Evolutionary conservation across 2,888 invertebrate species (phyloP), one percentile per base, ranked within the genome.

Genomic region (Oscheius sp.): DNA sequence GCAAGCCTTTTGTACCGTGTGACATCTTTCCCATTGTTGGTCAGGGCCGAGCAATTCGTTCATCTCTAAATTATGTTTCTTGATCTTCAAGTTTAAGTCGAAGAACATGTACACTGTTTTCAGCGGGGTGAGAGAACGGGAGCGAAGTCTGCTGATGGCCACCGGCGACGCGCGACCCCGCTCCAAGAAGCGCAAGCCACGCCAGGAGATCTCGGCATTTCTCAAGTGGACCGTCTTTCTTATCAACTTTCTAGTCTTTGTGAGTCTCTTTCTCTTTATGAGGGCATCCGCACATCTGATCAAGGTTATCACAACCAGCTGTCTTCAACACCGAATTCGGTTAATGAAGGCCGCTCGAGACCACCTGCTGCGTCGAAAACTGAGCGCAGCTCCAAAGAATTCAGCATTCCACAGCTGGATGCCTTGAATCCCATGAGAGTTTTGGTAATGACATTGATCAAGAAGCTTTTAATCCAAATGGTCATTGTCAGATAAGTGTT

Each of bases 141-240:
- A 80, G 75, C 77, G 78, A 74, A 78, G 80, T 80, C 78, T 78
- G 76, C 78, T 80, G 78, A 80, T 80, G 80, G 78, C 78, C 77
- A 55, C 68, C 68, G 68, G 68, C 68, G 78, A 76, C 75, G 78
- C 76, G 80, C 80, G 60, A 37, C 62, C 80, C 76, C 73, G 65
- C 76, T 77, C 63, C 60, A 60, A 72, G 74, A 79, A 77, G 76
- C 75, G 81, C 48, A 89, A 89, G 79, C 88, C 89, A 13, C 84
- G 89, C 11, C 89, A 89, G 78, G 89, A 89, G 76, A 89, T 89
- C 73, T 88, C 88, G 62, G 79, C 85, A 7, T 84, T 82, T 47
- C 84, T 89, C 68, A 89, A 89, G 83, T 89, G 89, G 86, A 75
- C 85, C 65, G 84, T 88, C 76, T 89, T 89, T 79, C 32, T 81